Evolutionary conservation across 2,113 vertebrate species (phyloP).

Genomic region (Otis tarda): DNA sequence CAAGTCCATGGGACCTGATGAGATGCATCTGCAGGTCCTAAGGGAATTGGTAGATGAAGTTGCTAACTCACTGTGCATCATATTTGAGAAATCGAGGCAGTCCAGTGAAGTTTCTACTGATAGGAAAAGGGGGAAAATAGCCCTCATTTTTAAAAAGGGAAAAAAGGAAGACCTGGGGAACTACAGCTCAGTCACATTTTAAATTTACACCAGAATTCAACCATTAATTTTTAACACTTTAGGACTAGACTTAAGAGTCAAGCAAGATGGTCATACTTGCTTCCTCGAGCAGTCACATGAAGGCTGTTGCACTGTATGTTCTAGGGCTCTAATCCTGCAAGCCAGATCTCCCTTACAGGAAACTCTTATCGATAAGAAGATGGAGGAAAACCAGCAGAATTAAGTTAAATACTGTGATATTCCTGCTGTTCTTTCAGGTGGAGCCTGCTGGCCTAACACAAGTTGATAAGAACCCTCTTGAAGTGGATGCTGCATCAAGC

Average conservation of each 20-base stretch:
- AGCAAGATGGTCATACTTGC: not conserved
- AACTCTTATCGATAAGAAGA: not conserved
- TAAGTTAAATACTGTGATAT: not conserved
- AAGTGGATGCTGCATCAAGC: not conserved
- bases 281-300: not conserved
- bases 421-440: not conserved
- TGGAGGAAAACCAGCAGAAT: not conserved
- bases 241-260: not conserved
- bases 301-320: not conserved
- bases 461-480: not conserved
- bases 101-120: no score
- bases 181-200: not conserved
- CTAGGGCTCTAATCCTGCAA: not conserved
- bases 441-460: not conserved
- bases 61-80: no score
- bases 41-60: no score
- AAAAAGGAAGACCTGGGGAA: no score
- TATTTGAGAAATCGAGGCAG: no score
- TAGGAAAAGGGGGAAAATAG: no score
- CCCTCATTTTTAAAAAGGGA: no score
- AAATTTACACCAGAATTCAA: not conserved
- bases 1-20: no score
- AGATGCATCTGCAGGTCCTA: no score
- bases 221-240: not conserved
- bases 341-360: not conserved